These are phyloP conservation scores for Mustelus asterias DNA, from an alignment of 2,113 vertebrate species.

Conservation along the genomic window DNA sequence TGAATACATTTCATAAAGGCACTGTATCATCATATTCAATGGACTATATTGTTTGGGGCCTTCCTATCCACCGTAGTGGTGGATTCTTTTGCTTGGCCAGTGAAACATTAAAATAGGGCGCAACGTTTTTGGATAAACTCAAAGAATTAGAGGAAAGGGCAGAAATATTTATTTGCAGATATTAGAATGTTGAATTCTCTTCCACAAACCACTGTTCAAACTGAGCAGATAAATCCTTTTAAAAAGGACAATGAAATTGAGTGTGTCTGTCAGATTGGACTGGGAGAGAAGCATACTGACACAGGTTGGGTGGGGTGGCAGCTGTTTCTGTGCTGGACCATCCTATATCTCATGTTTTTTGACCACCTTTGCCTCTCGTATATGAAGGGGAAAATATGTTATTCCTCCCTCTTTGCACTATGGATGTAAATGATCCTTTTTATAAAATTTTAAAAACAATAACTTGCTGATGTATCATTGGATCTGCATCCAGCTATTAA, in stretches of 20 bases:
- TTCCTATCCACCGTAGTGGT: not conserved
- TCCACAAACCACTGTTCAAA: not conserved
- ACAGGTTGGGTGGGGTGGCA: too few species aligned
- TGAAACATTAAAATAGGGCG: not conserved
- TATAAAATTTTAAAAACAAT: too few species aligned
- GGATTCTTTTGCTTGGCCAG: not conserved
- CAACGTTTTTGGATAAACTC: not conserved
- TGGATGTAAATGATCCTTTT: too few species aligned
- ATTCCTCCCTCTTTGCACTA: too few species aligned
- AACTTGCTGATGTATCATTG: too few species aligned
- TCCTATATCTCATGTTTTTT: not conserved
- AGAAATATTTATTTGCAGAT: not conserved
- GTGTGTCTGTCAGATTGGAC: not conserved
- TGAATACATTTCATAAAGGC: too few species aligned
- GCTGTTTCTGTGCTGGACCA: too few species aligned
- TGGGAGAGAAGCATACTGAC: too few species aligned
- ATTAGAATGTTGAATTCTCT: not conserved
- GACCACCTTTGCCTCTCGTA: not conserved
- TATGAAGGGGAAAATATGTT: too few species aligned
- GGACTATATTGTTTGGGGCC: too few species aligned
- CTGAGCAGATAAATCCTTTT: not conserved
- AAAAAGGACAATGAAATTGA: not conserved
- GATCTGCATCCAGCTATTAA: too few species aligned
- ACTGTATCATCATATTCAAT: too few species aligned
- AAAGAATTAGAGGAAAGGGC: not conserved